Conservation (phyloP, 2,113 vertebrate species). For the Perca flavescens region DNA sequence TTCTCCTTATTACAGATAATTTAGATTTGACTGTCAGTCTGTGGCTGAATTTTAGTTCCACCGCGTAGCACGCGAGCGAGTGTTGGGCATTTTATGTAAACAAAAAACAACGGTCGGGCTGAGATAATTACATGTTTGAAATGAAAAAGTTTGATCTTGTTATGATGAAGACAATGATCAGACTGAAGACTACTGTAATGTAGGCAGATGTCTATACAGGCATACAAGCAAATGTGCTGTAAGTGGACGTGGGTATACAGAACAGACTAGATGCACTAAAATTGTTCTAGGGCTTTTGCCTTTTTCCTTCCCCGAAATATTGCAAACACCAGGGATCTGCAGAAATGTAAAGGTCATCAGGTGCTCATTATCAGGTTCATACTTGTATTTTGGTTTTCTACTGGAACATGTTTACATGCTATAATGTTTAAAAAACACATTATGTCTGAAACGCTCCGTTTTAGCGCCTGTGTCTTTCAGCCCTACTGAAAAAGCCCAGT, state of each 20-base stretch:
- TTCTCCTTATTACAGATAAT: constrained; percentile 28
- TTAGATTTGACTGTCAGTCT: background rate
- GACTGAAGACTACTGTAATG: background rate
- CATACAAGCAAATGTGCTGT: background rate
- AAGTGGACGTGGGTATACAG: background rate
- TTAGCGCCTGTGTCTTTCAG: too few relatives aligned
- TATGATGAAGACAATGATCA: background rate
- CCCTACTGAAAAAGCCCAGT: too few relatives aligned
- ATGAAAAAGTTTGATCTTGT: background rate
- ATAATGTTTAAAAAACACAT: too few relatives aligned
- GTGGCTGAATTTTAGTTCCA: background rate
- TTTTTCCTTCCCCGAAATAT: background rate
- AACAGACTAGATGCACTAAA: background rate
- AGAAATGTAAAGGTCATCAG: too few relatives aligned
- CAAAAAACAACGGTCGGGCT: too few relatives aligned
- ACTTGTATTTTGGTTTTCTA: too few relatives aligned
- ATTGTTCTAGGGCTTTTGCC: background rate
- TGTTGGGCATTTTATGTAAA: background rate
- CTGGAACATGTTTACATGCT: too few relatives aligned
- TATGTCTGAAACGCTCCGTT: too few relatives aligned
- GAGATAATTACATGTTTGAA: too few relatives aligned
- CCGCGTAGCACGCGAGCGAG: background rate
- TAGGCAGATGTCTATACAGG: too few relatives aligned
- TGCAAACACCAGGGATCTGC: background rate
- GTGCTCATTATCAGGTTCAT: too few relatives aligned